phyloP scores from a whole-genome alignment of 2,113 vertebrate genomes.

The Petaurus breviceps region DNA sequence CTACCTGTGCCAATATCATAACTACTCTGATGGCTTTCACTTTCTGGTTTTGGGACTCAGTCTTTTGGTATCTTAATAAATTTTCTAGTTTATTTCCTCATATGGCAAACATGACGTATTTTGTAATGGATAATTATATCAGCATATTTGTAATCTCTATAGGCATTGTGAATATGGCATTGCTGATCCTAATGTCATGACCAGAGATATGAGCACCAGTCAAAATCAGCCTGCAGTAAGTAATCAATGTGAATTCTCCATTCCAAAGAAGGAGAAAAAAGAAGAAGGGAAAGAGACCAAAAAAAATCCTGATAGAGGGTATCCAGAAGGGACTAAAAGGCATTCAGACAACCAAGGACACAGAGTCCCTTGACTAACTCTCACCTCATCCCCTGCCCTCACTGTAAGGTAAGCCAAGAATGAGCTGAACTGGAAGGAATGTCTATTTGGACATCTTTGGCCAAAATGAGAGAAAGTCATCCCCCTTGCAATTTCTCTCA shows the following conservation, averaged over 20 bases:
- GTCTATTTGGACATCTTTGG: neutral
- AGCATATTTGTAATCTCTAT: no score
- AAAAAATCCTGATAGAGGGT: neutral
- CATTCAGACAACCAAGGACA: neutral
- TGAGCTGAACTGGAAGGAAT: slow-evolving; percentile 48
- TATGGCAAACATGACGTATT: no score
- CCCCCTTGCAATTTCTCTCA: no score
- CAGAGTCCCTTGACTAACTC: neutral
- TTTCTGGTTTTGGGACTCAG: no score
- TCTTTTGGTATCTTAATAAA: no score
- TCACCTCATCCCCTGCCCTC: neutral
- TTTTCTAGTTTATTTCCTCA: no score
- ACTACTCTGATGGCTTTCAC: no score
- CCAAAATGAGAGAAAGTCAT: neutral
- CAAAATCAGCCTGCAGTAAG: accelerated
- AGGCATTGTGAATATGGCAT: no score
- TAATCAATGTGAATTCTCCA: accelerated
- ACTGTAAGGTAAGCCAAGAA: slow-evolving; percentile 35
- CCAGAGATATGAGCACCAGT: neutral
- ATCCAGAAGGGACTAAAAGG: neutral
- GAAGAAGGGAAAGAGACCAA: slow-evolving; percentile 7
- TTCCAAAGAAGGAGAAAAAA: slow-evolving; percentile 23
- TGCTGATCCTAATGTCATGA: neutral
- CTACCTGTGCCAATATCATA: no score
- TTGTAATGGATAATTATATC: no score